phyloP scores from a whole-genome alignment of 2,888 invertebrate species.

The Yponomeuta cagnagella region DNA sequence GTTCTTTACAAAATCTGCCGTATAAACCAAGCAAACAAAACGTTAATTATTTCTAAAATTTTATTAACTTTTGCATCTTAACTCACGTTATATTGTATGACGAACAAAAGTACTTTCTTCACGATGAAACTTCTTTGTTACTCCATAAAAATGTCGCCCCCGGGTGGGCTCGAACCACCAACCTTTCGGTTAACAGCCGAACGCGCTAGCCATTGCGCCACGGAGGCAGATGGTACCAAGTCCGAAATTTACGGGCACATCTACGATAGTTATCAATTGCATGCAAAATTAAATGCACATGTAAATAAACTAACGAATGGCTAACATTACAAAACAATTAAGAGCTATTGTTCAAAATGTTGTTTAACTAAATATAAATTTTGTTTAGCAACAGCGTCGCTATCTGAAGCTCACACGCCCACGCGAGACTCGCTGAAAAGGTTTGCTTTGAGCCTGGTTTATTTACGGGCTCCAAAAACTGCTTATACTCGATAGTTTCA shows the following conservation, averaged over 20 bases:
- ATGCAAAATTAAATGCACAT: not conserved
- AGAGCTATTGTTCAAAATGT: not conserved
- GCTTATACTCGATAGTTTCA: too few species aligned
- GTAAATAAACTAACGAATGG: not conserved
- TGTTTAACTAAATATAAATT: too few species aligned
- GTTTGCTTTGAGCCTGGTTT: too few species aligned
- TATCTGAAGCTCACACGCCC: too few species aligned
- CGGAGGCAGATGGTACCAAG: slow-evolving; percentile 22
- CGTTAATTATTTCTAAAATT: not conserved
- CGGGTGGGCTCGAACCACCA: slow-evolving; percentile 99
- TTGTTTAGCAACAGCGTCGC: too few species aligned
- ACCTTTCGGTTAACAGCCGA: slow-evolving; percentile 98
- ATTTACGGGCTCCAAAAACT: too few species aligned
- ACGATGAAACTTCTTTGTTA: too few species aligned
- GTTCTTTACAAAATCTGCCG: too few species aligned
- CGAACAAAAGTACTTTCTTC: too few species aligned
- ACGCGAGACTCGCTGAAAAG: too few species aligned
- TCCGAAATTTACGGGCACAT: slow-evolving; percentile 14
- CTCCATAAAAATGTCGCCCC: slow-evolving; percentile 77
- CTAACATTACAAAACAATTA: not conserved
- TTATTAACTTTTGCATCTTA: not conserved
- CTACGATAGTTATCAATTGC: not conserved
- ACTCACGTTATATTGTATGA: too few species aligned
- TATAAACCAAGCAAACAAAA: not conserved
- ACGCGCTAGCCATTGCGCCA: slow-evolving; percentile 31